Evolutionary conservation across 2,888 invertebrate species (phyloP).

Genomic region (Sussaba pulchella): DNA sequence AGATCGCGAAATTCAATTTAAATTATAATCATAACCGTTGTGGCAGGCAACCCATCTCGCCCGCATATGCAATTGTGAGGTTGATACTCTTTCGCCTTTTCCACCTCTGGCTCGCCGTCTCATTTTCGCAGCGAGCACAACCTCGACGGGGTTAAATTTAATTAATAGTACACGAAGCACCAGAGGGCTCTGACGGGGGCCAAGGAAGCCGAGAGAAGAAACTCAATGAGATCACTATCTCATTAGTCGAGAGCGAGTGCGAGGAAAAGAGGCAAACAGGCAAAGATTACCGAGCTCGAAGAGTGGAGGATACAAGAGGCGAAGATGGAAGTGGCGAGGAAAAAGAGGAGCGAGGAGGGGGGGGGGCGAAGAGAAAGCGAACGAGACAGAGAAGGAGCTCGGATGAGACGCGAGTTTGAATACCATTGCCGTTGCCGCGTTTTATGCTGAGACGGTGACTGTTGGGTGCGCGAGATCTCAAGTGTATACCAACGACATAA

Average conservation of each 20-base stretch:
- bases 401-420: conserved; percentile 31
- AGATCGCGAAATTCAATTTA: conserved; percentile 49
- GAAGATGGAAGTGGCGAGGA: background rate
- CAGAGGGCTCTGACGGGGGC: conserved; percentile 40
- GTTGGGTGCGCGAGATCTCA: background rate
- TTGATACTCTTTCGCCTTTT: conserved; percentile 37
- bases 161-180: conserved; percentile 70
- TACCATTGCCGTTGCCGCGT: conserved; percentile 2
- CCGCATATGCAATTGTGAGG: conserved; percentile 36
- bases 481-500: conserved; percentile 3
- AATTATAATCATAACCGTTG: conserved; percentile 6
- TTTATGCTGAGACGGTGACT: background rate
- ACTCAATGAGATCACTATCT: conserved; percentile 74
- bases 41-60: conserved; percentile 39
- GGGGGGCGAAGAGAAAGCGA: background rate
- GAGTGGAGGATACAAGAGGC: background rate
- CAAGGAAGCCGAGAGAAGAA: conserved; percentile 66
- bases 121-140: conserved; percentile 42
- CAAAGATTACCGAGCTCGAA: background rate
- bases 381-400: conserved; percentile 5
- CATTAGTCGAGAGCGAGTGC: conserved; percentile 67
- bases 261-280: conserved; percentile 43
- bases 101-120: conserved; percentile 9
- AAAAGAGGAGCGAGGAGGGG: too few relatives aligned
- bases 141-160: conserved; percentile 68